These are phyloP conservation scores for Urocitellus parryii DNA, from an alignment of 2,113 vertebrate species.

Conservation along the genomic window DNA sequence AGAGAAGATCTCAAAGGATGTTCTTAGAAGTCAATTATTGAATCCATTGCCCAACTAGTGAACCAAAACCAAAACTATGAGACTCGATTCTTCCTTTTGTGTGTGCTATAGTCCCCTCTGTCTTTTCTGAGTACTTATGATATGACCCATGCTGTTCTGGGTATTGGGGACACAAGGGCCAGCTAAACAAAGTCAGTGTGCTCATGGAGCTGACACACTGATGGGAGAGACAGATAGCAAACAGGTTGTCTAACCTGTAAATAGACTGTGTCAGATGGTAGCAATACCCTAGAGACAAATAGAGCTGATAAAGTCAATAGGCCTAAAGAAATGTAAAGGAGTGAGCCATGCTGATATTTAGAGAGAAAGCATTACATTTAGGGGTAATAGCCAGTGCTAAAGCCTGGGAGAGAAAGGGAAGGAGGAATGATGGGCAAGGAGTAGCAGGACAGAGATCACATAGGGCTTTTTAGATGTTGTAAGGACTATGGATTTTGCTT, in stretches of 20 bases:
- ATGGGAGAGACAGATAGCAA: neutral
- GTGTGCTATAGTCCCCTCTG: neutral
- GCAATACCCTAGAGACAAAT: neutral
- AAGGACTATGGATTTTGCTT: neutral
- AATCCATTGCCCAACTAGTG: neutral
- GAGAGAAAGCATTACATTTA: neutral
- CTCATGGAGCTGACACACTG: neutral
- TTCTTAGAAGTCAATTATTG: neutral
- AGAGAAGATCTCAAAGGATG: neutral
- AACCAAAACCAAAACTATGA: neutral
- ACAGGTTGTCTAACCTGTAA: neutral
- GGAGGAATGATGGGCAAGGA: neutral
- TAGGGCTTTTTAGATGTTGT: neutral
- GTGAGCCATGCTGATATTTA: neutral
- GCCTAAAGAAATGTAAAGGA: neutral
- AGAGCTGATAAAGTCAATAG: neutral
- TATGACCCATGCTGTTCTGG: neutral
- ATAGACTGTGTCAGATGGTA: neutral
- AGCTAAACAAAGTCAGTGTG: neutral
- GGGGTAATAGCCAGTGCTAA: neutral
- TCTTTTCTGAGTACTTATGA: neutral
- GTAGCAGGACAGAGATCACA: neutral
- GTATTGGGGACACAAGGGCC: neutral
- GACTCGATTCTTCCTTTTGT: neutral
- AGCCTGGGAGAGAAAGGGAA: neutral